Evolutionary conservation across 2,888 invertebrate genomes (phyloP).

Genomic region (Buathra laborator): DNA sequence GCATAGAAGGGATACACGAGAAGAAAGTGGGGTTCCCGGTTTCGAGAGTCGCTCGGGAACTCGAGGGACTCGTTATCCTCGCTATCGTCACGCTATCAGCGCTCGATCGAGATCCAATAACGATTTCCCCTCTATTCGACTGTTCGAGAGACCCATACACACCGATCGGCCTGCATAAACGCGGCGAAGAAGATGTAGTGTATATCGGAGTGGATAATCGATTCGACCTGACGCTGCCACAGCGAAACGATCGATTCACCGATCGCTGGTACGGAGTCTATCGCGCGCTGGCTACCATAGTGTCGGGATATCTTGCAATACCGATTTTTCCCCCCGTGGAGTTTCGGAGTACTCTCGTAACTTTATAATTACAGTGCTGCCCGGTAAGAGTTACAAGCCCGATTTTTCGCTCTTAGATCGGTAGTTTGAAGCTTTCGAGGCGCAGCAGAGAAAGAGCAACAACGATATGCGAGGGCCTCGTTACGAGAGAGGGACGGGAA

Average conservation of each 20-base stretch:
- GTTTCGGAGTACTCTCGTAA: constrained; percentile 55
- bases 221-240: constrained; percentile 37
- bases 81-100: constrained; percentile 41
- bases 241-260: constrained; percentile 32
- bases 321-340: constrained; percentile 36
- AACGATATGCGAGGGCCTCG: constrained; percentile 24
- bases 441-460: background rate
- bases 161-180: background rate
- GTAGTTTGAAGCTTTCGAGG: constrained; percentile 4
- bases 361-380: constrained; percentile 53
- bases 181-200: constrained; percentile 30
- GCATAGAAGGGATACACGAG: background rate
- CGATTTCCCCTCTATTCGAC: constrained; percentile 31
- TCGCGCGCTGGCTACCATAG: background rate
- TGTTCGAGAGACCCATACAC: background rate
- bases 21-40: background rate
- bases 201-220: constrained; percentile 50
- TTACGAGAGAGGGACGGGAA: constrained; percentile 4
- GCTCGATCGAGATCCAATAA: constrained; percentile 46
- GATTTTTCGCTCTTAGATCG: constrained; percentile 23
- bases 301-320: constrained; percentile 47
- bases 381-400: constrained; percentile 10
- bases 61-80: constrained; percentile 50
- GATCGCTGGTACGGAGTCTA: constrained; percentile 16
- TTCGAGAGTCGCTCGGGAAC: background rate